These are phyloP conservation scores for Rhodinocichla rosea DNA, from an alignment of 2,113 vertebrate species.

Conservation along the genomic window DNA sequence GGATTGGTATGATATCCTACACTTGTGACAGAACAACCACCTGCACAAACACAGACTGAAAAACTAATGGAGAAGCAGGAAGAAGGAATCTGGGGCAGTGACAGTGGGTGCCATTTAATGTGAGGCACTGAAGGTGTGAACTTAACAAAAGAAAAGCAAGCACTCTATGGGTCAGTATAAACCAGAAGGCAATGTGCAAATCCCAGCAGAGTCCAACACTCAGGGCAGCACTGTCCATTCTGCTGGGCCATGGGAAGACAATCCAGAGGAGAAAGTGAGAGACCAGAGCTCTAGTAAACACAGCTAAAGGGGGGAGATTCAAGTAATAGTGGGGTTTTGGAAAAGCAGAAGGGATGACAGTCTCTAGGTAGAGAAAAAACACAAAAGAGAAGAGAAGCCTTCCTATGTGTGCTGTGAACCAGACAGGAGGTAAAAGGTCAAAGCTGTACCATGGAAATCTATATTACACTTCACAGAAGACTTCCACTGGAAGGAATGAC, in stretches of 20 bases:
- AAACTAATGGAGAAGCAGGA: neutral
- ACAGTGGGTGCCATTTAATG: neutral
- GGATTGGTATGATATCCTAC: neutral
- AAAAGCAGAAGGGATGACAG: neutral
- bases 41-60: neutral
- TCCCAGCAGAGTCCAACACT: neutral
- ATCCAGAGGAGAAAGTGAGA: neutral
- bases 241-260: neutral
- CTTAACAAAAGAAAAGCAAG: neutral
- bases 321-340: neutral
- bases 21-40: neutral
- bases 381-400: neutral
- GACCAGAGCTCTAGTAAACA: neutral
- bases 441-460: neutral
- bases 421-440: neutral
- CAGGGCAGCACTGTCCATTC: neutral
- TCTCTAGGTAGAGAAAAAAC: neutral
- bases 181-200: neutral
- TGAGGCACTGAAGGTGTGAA: neutral
- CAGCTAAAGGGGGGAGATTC: neutral
- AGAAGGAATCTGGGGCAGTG: neutral
- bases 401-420: neutral
- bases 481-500: neutral
- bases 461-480: neutral
- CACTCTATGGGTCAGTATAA: rapidly evolving